phyloP scores from a whole-genome alignment of 2,888 invertebrate genomes.

The Plemyria rubiginata region DNA sequence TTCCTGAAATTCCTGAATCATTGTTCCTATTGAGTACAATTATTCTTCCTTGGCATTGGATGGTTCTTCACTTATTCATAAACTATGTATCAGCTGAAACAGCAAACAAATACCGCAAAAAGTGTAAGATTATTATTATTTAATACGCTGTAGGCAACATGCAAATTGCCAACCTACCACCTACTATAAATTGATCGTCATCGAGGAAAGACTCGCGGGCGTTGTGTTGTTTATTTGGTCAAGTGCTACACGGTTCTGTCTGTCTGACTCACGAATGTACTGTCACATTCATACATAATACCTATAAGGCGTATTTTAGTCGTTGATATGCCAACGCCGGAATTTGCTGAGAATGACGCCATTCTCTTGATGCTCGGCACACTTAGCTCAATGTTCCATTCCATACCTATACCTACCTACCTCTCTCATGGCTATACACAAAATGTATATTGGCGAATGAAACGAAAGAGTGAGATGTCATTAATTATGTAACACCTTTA shows the following conservation, averaged over 20 bases:
- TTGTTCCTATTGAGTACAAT: too few relatives aligned
- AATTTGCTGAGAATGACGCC: conserved; percentile 77
- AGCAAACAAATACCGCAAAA: too few relatives aligned
- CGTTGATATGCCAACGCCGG: conserved; percentile 71
- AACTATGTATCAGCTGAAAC: too few relatives aligned
- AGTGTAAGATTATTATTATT: neutral
- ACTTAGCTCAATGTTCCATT: conserved; percentile 20
- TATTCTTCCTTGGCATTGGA: too few relatives aligned
- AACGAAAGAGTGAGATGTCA: too few relatives aligned
- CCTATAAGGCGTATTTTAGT: conserved; percentile 69
- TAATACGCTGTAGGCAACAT: conserved; percentile 1
- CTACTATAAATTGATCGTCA: conserved; percentile 46
- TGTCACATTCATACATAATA: conserved; percentile 71
- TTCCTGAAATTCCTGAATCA: too few relatives aligned
- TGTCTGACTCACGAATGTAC: conserved; percentile 79
- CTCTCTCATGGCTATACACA: neutral
- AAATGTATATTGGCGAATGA: neutral
- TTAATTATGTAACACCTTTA: too few relatives aligned
- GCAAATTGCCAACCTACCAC: conserved; percentile 14
- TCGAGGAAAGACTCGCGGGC: conserved; percentile 65
- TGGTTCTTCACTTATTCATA: too few relatives aligned
- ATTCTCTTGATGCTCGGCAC: conserved; percentile 66
- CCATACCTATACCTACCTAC: neutral
- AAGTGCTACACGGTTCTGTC: conserved; percentile 65
- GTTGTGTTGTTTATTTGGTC: conserved; percentile 76